Percentiles rank a stretch among this genome's conserved stretches.
Evolutionary conservation across 2,888 invertebrate species (phyloP).

Genomic region (Polyommatus iphigenia): DNA sequence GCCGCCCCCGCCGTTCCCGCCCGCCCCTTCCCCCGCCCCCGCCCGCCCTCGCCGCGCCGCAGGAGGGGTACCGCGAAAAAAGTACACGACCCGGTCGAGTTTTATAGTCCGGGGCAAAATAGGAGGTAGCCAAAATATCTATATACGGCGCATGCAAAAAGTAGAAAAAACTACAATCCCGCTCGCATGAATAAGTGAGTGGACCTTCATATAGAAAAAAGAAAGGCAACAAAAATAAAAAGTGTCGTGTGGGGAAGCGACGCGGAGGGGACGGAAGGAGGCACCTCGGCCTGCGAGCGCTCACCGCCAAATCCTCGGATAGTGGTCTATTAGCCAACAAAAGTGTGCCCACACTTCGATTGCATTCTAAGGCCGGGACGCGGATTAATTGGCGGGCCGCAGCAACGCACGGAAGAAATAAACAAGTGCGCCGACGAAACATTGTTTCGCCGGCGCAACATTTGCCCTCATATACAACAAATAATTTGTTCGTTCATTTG

Average conservation of each 20-base stretch:
- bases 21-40: constrained; percentile 41
- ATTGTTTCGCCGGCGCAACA: constrained; percentile 8
- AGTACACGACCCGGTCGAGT: constrained; percentile 74
- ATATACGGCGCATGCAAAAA: constrained; percentile 73
- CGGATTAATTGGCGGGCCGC: constrained; percentile 31
- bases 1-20: constrained; percentile 47
- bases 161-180: constrained; percentile 73
- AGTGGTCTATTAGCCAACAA: constrained; percentile 42
- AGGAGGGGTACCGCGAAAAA: constrained; percentile 72
- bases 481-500: constrained; percentile 9
- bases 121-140: constrained; percentile 78
- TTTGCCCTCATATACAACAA: constrained; percentile 17
- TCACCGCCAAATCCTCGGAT: constrained; percentile 42
- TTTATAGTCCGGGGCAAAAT: constrained; percentile 78
- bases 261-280: constrained; percentile 48
- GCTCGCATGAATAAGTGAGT: constrained; percentile 78
- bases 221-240: constrained; percentile 65
- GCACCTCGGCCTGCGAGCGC: constrained; percentile 41
- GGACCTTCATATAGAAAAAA: constrained; percentile 75
- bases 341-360: constrained; percentile 40
- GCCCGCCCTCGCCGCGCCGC: constrained; percentile 32
- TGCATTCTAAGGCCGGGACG: constrained; percentile 34
- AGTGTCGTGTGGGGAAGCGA: constrained; percentile 49
- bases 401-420: constrained; percentile 23
- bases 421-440: constrained; percentile 10